These are phyloP conservation scores for Gnathonemus echidnorhynchus DNA, from an alignment of 2,113 vertebrate species.

Conservation along the genomic window DNA sequence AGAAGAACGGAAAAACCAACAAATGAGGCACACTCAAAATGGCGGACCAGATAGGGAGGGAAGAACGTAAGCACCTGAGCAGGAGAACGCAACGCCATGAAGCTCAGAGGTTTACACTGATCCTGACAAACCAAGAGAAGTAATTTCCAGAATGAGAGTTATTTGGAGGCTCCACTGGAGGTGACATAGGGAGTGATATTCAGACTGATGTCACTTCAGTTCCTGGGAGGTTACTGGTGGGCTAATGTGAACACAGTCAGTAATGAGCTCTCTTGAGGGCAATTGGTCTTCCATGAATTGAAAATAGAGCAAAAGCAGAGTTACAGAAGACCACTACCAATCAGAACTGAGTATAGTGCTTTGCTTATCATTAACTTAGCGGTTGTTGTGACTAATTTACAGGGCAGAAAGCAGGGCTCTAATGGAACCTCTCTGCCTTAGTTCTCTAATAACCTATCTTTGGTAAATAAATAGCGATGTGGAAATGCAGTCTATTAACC, in stretches of 20 bases:
- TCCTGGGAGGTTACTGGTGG: constrained; percentile 59
- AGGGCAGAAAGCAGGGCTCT: constrained; percentile 40
- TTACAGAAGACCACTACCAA: constrained; percentile 23
- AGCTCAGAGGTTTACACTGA: constrained; percentile 40
- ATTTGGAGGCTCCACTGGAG: constrained; percentile 41
- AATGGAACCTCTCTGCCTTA: constrained; percentile 6
- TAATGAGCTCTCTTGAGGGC: constrained; percentile 69
- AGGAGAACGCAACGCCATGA: constrained; percentile 31
- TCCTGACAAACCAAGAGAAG: constrained; percentile 29
- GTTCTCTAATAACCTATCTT: neutral
- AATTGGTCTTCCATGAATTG: constrained; percentile 4
- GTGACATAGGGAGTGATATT: constrained; percentile 45
- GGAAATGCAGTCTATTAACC: constrained; percentile 26
- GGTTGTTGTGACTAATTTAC: constrained; percentile 38
- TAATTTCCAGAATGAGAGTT: constrained; percentile 41
- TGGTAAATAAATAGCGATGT: constrained; percentile 10
- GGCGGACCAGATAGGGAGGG: neutral
- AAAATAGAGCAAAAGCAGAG: neutral
- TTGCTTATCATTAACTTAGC: constrained; percentile 49
- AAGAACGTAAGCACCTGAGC: neutral
- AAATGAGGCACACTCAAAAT: constrained; percentile 17
- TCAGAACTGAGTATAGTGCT: constrained; percentile 39
- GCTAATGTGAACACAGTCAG: constrained; percentile 63
- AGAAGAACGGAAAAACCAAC: neutral
- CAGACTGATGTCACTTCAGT: constrained; percentile 44